Percentiles rank a stretch among this genome's conserved stretches.
These are phyloP conservation scores for Stenodera caucasica DNA, from an alignment of 2,888 invertebrate species.

Conservation along the genomic window DNA sequence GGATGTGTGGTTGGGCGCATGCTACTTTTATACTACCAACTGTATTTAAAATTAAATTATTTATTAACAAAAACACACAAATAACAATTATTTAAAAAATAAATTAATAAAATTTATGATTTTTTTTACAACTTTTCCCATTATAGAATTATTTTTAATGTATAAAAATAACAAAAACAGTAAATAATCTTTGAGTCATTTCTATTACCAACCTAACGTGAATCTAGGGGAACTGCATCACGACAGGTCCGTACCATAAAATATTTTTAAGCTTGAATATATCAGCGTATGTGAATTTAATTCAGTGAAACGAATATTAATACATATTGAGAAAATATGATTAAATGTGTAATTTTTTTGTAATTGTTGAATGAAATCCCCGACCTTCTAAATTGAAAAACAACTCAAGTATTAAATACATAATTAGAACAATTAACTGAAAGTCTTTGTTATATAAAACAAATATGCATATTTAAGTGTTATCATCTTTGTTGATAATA, in stretches of 20 bases:
- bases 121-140: neutral
- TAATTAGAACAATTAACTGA: too few relatives aligned
- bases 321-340: too few relatives aligned
- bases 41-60: conserved; percentile 1
- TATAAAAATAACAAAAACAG: conserved; percentile 3
- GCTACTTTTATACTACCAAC: conserved; percentile 20
- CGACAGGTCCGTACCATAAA: neutral
- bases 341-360: too few relatives aligned
- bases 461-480: neutral
- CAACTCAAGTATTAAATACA: too few relatives aligned
- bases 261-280: neutral
- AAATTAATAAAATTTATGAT: neutral
- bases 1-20: conserved; percentile 18
- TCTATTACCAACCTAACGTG: conserved; percentile 9
- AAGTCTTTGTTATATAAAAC: too few relatives aligned
- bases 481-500: neutral
- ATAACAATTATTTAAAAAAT: neutral
- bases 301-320: too few relatives aligned
- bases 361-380: too few relatives aligned
- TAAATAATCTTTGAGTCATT: conserved; percentile 1
- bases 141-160: neutral
- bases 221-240: conserved; percentile 12
- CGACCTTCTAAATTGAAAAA: too few relatives aligned
- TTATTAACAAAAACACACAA: neutral
- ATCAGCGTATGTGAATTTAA: too few relatives aligned